Evolutionary conservation across 2,113 vertebrate species (phyloP).

Genomic region (Myotis brandtii): DNA sequence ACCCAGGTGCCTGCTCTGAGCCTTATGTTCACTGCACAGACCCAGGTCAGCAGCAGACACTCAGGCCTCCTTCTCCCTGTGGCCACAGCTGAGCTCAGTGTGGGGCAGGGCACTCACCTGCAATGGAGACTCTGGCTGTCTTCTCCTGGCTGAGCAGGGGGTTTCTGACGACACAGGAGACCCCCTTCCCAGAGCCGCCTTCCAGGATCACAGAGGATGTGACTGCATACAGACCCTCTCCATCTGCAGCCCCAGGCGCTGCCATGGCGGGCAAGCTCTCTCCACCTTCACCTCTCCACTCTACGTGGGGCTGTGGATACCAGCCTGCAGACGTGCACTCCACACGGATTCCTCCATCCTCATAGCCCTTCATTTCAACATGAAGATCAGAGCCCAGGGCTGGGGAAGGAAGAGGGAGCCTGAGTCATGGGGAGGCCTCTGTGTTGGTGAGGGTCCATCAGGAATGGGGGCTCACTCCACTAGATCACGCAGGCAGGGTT

Average conservation of each 20-base stretch:
- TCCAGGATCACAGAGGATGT: too few relatives aligned
- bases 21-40: not conserved
- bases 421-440: not conserved
- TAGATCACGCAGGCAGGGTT: not conserved
- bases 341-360: not conserved
- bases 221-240: too few relatives aligned
- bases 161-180: too few relatives aligned
- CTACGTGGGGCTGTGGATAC: not conserved
- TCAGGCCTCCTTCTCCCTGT: not conserved
- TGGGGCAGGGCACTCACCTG: too few relatives aligned
- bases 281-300: not conserved
- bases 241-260: not conserved
- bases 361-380: not conserved
- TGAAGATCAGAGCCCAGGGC: slow-evolving; percentile 8
- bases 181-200: not conserved
- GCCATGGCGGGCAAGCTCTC: fast-evolving
- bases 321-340: not conserved
- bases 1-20: not conserved
- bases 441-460: not conserved
- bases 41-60: too few relatives aligned
- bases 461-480: not conserved
- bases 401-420: not conserved
- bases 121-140: too few relatives aligned
- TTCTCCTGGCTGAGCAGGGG: too few relatives aligned
- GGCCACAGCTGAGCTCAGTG: too few relatives aligned